Conservation (phyloP, 2,797 vertebrate genomes). For the Poeciliopsis gracilis region DNA sequence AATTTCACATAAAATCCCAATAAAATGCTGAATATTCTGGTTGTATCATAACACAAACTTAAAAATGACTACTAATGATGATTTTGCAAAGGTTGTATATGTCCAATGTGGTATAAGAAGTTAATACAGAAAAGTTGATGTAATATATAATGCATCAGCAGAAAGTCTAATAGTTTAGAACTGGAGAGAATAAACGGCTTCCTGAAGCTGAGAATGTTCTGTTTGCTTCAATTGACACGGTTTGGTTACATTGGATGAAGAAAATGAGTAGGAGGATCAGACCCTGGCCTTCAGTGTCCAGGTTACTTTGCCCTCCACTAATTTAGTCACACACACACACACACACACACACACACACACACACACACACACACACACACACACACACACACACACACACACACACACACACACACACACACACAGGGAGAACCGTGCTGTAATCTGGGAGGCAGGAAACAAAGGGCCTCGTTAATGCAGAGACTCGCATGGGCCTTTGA, state of each 20-base stretch:
- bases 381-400: conserved; percentile 13
- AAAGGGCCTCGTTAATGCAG: conserved; percentile 96
- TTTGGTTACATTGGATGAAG: conserved; percentile 35
- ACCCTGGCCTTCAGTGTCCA: conserved; percentile 68
- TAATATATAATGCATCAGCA: neutral
- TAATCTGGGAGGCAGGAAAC: conserved; percentile 93
- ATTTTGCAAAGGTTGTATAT: neutral
- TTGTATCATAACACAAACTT: neutral
- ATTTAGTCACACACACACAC: conserved; percentile 12
- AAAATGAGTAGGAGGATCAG: conserved; percentile 48
- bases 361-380: conserved; percentile 6
- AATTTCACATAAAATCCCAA: neutral
- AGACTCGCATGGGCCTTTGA: conserved; percentile 92
- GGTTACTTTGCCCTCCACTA: conserved; percentile 76
- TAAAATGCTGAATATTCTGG: neutral
- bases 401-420: conserved; percentile 21
- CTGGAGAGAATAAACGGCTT: conserved; percentile 1
- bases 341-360: conserved; percentile 9
- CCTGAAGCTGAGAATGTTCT: neutral
- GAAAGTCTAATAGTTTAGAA: conserved; percentile 5
- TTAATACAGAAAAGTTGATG: neutral
- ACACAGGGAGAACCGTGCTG: conserved; percentile 86
- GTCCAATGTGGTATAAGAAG: neutral
- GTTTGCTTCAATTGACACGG: conserved; percentile 12
- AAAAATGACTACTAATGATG: neutral